Base-by-base conservation (phyloP, 2,797 vertebrate genomes). In the Balearica regulorum region DNA sequence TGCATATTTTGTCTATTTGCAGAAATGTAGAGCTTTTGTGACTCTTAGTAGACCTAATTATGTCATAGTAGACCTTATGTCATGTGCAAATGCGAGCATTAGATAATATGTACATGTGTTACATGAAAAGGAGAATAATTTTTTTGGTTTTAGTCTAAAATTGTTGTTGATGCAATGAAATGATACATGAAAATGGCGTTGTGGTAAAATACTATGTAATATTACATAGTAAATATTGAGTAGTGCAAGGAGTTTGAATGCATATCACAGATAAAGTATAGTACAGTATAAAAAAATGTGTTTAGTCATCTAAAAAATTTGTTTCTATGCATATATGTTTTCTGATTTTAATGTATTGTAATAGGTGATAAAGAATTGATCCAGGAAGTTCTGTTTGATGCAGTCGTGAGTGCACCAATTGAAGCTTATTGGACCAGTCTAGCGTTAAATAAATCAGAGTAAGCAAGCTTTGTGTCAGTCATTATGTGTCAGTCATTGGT, bases 361-460 rank as follows among this genome's bases (percentile, higher is more conserved):
- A 85, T 60, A 99, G 99, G 99, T 98, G 99, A 99, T 95, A 99
- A 99, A 96, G 99, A 99, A 97, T 94, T 99, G 96, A 98, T 99
- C 94, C 99, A 99, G 94, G 99, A 99, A 96, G 99, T 99, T 78
- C 97, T 99, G 46, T 99, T 99, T 96, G 99, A 99, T 82, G 99
- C 99, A 0, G 99, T 99, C n/a, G 99, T 99, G 93, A 99, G 99
- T 2, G 99, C 99, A 37, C 99, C 99, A 10, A 96, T 99, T 39
- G 99, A 99, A 97, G 99, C 99, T 14, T 99, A 99, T 89, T 99
- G 99, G 99, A 99, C 99, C 90, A 99, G 99, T 93, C 98, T 99
- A 15, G 99, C 99, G 31, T 97, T 99, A 93, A 99, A 99, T 97
- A 99, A 99, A 96, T 99, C 99, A 28, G 99, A 99, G 99, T 99